These are phyloP conservation scores for Grallaria varia DNA, from an alignment of 2,113 vertebrate species.

Conservation along the genomic window DNA sequence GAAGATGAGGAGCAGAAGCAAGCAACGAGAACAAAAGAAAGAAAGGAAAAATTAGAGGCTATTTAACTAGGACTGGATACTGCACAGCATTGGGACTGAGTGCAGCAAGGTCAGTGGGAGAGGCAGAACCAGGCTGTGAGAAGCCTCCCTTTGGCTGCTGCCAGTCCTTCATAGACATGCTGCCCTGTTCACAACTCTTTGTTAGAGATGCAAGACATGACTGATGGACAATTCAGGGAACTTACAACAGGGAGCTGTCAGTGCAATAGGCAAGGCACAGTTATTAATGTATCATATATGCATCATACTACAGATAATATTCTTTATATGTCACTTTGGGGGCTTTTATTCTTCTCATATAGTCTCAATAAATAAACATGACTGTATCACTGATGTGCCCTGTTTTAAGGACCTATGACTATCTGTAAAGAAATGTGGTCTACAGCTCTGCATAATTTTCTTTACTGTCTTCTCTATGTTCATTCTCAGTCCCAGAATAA, in stretches of 20 bases:
- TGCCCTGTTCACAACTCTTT: neutral
- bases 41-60: neutral
- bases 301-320: neutral
- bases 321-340: neutral
- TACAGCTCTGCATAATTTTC: neutral
- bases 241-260: neutral
- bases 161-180: neutral
- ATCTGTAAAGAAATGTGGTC: neutral
- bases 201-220: neutral
- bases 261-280: neutral
- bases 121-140: neutral
- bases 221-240: neutral
- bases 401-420: neutral
- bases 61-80: neutral
- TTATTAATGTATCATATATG: neutral
- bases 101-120: neutral
- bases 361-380: neutral
- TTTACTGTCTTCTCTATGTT: neutral
- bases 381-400: neutral
- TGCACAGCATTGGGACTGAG: neutral
- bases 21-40: neutral
- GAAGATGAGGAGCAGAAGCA: conserved; percentile 46
- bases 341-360: neutral
- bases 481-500: neutral
- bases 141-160: neutral